Percentiles rank a stretch among this genome's conserved stretches.
These are phyloP conservation scores for Torymus texanus DNA, from an alignment of 2,888 invertebrate species.

Conservation along the genomic window DNA sequence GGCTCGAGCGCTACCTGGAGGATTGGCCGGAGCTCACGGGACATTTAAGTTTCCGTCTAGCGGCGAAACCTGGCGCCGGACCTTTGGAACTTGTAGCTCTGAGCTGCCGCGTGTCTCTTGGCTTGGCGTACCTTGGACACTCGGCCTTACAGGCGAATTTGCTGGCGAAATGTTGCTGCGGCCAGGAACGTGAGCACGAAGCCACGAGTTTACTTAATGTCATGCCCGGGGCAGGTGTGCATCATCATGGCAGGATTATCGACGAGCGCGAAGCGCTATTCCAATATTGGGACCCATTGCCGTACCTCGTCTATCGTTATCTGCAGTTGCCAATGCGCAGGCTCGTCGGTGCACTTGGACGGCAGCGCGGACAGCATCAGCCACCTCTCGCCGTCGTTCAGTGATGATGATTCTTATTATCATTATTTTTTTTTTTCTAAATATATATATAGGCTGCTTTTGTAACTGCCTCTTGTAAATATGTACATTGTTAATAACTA, in stretches of 20 bases:
- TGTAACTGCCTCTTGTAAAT: neutral
- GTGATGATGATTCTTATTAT: no score
- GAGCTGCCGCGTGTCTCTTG: slow-evolving; percentile 86
- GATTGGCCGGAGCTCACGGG: slow-evolving; percentile 81
- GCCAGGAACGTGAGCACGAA: slow-evolving; percentile 75
- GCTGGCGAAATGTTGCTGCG: slow-evolving; percentile 78
- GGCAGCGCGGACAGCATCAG: slow-evolving; percentile 68
- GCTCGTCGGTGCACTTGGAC: slow-evolving; percentile 61
- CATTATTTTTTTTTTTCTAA: neutral
- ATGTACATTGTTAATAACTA: neutral
- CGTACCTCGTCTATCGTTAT: slow-evolving; percentile 90
- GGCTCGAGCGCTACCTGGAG: slow-evolving; percentile 78
- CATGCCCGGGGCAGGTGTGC: slow-evolving; percentile 66
- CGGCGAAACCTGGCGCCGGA: slow-evolving; percentile 73
- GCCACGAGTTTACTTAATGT: slow-evolving; percentile 71
- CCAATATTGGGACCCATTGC: slow-evolving; percentile 89
- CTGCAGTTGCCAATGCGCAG: slow-evolving; percentile 83
- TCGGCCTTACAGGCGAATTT: slow-evolving; percentile 82
- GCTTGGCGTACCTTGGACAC: slow-evolving; percentile 88
- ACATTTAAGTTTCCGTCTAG: slow-evolving; percentile 87
- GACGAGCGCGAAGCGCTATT: slow-evolving; percentile 88
- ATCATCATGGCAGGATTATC: neutral
- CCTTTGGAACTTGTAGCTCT: slow-evolving; percentile 79
- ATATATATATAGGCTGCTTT: neutral
- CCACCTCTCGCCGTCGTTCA: slow-evolving; percentile 71